Base-by-base conservation (phyloP, 2,113 vertebrate genomes). In the Odontesthes bonariensis region DNA sequence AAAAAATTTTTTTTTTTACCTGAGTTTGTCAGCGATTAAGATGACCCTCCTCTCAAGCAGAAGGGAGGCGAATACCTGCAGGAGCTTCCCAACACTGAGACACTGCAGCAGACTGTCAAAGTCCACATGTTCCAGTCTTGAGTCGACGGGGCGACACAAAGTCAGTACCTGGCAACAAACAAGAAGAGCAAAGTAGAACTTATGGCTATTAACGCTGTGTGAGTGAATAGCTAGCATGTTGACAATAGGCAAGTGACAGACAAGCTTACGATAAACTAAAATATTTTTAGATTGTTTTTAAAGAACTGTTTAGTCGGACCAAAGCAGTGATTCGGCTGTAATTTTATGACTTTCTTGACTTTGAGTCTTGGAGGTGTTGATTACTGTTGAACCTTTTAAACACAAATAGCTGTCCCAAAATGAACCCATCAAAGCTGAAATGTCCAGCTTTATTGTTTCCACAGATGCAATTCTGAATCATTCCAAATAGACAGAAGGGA, bases 41-140 rank as follows among this genome's bases (percentile, higher is more conserved):
- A 99, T 97, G 46, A 99, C 96, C 31, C 98, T 96, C 90, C 97
- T 94, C 93, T 99, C 98, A 66, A 99, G 94, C 83, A 99, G 93
- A 68, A 99, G 94, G 2, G 98, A 99, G 38, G 97, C 97, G 11
- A 97, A 99, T 44, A 99, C 96, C 60, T 91, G 94, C 77, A 98
- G 91, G 10, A 95, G 91, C 58, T 91, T 96, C 33, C 93, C 86
- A 5, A 97, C 94, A 0, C 96, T 96, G 0, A 99, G 94, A 56
- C 97, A 98, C 88, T 94, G 94, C 66, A 99, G 92, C 52, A 99
- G 93, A 77, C 96, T 97, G 51, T 96, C 95, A 1, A 99, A 99
- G 86, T 99, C 97, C n/a, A 99, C 97, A 0, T 99, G 98, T 42
- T 99, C 98, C 19, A 99, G 74, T 8, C 98, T 91, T 0, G 98